Evolutionary conservation across 2,113 vertebrate genomes (phyloP), one percentile per base, ranked within the genome.

Genomic region (Melanostigma gelatinosum): DNA sequence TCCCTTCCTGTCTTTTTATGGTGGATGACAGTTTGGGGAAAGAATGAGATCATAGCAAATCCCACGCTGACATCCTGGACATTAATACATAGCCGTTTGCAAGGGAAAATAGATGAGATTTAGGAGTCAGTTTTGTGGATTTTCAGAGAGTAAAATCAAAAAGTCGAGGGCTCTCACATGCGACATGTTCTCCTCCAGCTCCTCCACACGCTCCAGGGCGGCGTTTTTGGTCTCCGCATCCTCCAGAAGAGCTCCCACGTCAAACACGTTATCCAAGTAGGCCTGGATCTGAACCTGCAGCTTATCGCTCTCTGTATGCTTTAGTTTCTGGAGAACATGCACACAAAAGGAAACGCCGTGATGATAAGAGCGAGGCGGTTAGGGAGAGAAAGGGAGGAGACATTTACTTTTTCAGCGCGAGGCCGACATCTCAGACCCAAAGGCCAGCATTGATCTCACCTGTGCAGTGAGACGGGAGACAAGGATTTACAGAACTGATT

Each of bases 221-320:
- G 97, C 97, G 0, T 98, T 99, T 94, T 99, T 99, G 86, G 98
- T 99, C 93, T 99, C 98, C 0, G 98, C 97, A 0, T 99, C 98
- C 91, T 99, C 98, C 91, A 99, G 90, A 72, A 99, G 93, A 3
- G 97, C 97, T 2, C 97, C 98, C 1, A 99, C 98, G 0, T 99
- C 98, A 0, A 99, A 99, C 66, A 99, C 98, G 0, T 99, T 99
- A 91, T 99, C 98, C 92, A 99, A 89, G 91, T 99, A 99, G 0
- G 98, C 98, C 93, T 99, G 98, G 88, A 99, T 98, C 94, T 99
- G 98, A 72, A 99, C 98, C 89, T 96, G 96, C 80, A 99, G 95
- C 94, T 99, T 99, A 89, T 99, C 98, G 0, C 98, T 99, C 90
- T 99, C 98, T 0, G 98, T 99, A 89, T 99, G 97, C 89, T 97